Conservation (phyloP, 1,140 invertebrate genomes). For the Drosophila pectinifera region DNA sequence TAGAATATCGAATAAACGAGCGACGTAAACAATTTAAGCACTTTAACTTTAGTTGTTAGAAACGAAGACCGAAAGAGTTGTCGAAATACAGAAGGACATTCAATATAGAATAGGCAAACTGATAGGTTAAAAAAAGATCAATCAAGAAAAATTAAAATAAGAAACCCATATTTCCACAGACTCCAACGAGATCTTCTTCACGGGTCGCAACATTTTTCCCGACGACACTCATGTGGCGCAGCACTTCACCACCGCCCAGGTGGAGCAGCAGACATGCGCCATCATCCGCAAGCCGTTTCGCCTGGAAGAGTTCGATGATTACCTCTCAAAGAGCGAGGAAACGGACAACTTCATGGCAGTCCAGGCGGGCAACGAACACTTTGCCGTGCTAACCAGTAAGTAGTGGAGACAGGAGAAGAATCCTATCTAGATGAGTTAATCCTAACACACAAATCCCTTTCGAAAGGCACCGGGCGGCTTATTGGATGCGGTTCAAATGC, state of each 20-base stretch:
- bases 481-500: slow-evolving; percentile 79
- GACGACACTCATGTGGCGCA: slow-evolving; percentile 67
- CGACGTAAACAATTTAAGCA: no score
- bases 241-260: slow-evolving; percentile 66
- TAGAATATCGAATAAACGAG: no score
- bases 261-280: slow-evolving; percentile 62
- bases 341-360: slow-evolving; percentile 74
- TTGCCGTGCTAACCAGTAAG: slow-evolving; percentile 81
- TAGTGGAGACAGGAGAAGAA: background rate
- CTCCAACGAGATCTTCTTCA: slow-evolving; percentile 83
- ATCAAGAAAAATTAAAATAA: background rate
- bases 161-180: slow-evolving; percentile 36
- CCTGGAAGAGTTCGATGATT: slow-evolving; percentile 78
- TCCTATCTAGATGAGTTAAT: fast-evolving
- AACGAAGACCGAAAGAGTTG: no score
- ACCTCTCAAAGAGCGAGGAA: slow-evolving; percentile 76
- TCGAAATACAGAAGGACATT: no score
- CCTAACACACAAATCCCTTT: background rate
- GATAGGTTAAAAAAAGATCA: no score
- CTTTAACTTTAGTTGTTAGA: no score
- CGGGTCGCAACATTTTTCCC: slow-evolving; percentile 80
- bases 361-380: slow-evolving; percentile 80
- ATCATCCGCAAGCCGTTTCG: slow-evolving; percentile 80
- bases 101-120: no score
- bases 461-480: slow-evolving; percentile 67